phyloP scores from a whole-genome alignment of 64 coral and sea anemone species.

The Hydrozoanthus tunicans region DNA sequence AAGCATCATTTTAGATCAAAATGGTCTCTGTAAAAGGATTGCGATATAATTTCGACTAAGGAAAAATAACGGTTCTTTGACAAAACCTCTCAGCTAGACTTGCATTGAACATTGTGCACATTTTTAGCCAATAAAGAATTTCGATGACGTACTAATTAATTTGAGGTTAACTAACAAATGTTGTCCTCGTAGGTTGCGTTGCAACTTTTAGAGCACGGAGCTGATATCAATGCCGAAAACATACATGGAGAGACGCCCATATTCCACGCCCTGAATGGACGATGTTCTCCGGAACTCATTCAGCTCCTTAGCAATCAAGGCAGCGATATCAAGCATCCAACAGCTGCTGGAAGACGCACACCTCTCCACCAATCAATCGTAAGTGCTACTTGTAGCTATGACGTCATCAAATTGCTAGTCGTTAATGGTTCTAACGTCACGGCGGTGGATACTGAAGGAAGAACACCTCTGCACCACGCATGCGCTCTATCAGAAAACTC shows the following conservation, averaged over 20 bases:
- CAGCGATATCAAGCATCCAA: background rate
- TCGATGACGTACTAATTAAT: no score
- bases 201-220: background rate
- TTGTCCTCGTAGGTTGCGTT: slow-evolving; percentile 2
- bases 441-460: background rate
- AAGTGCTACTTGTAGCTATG: slow-evolving; percentile 9
- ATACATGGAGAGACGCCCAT: slow-evolving; percentile 9
- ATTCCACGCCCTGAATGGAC: slow-evolving; percentile 44
- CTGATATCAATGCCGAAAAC: slow-evolving; percentile 31
- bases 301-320: slow-evolving; percentile 31
- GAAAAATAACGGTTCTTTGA: no score
- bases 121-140: no score
- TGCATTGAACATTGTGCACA: no score
- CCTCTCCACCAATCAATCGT: slow-evolving; percentile 31
- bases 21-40: no score
- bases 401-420: slow-evolving; percentile 6
- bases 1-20: background rate
- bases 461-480: slow-evolving; percentile 6
- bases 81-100: no score
- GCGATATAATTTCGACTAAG: no score
- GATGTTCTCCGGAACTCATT: slow-evolving; percentile 37
- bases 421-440: slow-evolving; percentile 30
- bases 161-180: no score
- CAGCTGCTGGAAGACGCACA: background rate
- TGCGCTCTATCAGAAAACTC: slow-evolving; percentile 1